Percentiles rank a stretch among this genome's conserved stretches.
Conservation (phyloP, 2,888 invertebrate genomes). For the Polydrusus tereticollis region DNA sequence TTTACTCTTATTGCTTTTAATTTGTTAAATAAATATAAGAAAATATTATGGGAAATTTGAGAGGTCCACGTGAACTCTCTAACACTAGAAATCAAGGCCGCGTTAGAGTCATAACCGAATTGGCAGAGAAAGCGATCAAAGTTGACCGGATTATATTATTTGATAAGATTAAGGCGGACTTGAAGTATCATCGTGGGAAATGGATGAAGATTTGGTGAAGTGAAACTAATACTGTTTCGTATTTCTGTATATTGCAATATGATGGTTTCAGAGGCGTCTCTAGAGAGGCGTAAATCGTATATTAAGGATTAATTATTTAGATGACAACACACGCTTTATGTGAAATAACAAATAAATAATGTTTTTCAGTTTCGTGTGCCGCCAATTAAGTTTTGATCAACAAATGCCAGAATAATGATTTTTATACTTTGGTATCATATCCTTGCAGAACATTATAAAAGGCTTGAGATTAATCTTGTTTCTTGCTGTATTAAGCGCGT, state of each 20-base stretch:
- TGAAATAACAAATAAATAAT: neutral
- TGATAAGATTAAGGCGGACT: constrained; percentile 8
- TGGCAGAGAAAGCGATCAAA: constrained; percentile 2
- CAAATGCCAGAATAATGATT: too few relatives aligned
- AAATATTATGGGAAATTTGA: too few relatives aligned
- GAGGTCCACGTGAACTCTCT: too few relatives aligned
- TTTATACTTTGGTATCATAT: too few relatives aligned
- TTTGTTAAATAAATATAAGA: too few relatives aligned
- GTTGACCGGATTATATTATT: constrained; percentile 7
- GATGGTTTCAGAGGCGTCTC: neutral
- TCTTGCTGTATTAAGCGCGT: too few relatives aligned
- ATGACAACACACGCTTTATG: neutral
- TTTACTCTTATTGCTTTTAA: too few relatives aligned
- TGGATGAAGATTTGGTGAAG: neutral
- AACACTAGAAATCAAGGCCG: neutral
- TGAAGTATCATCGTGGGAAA: constrained; percentile 3
- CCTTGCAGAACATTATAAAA: too few relatives aligned
- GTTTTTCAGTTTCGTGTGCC: too few relatives aligned
- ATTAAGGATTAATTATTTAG: neutral
- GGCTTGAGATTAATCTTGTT: too few relatives aligned
- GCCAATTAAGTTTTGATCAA: too few relatives aligned
- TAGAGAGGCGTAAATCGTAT: too few relatives aligned
- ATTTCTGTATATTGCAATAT: neutral
- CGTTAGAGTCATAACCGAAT: neutral
- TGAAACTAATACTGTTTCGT: constrained; percentile 1